These are phyloP conservation scores for Arothron firmamentum DNA, from an alignment of 2,113 vertebrate species.

Conservation along the genomic window DNA sequence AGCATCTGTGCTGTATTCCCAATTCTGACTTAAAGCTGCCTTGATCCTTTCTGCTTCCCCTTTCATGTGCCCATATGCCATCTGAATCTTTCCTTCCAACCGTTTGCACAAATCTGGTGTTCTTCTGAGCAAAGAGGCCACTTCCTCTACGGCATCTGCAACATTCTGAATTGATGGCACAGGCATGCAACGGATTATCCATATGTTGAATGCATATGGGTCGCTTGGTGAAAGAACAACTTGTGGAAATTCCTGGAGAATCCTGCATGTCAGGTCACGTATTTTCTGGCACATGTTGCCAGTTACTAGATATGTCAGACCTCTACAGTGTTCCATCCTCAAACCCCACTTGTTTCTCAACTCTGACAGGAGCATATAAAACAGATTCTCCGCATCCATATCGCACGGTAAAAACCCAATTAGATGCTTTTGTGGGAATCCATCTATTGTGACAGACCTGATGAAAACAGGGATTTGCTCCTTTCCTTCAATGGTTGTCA, in stretches of 20 bases:
- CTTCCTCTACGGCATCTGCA: slow-evolving; percentile 74
- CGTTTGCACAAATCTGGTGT: slow-evolving; percentile 67
- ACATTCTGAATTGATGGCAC: slow-evolving; percentile 73
- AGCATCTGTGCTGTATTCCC: slow-evolving; percentile 74
- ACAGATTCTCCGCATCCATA: slow-evolving; percentile 80
- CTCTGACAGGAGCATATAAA: slow-evolving; percentile 82
- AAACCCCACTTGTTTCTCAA: slow-evolving; percentile 93
- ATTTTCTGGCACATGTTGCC: slow-evolving; percentile 76
- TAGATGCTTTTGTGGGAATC: slow-evolving; percentile 90
- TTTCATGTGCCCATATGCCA: slow-evolving; percentile 72
- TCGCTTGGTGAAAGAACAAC: slow-evolving; percentile 76
- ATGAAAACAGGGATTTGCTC: slow-evolving; percentile 88
- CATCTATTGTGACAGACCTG: slow-evolving; percentile 85
- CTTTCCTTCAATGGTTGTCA: slow-evolving; percentile 84
- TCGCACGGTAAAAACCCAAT: slow-evolving; percentile 89
- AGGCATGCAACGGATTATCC: slow-evolving; percentile 79
- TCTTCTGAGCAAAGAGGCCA: slow-evolving; percentile 68
- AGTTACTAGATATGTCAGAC: slow-evolving; percentile 72
- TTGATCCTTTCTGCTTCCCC: slow-evolving; percentile 75
- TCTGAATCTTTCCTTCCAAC: slow-evolving; percentile 70
- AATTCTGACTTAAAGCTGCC: slow-evolving; percentile 60
- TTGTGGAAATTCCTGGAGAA: slow-evolving; percentile 76
- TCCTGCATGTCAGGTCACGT: slow-evolving; percentile 72
- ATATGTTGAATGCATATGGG: slow-evolving; percentile 79
- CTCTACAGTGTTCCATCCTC: slow-evolving; percentile 91